Percentiles rank a stretch among this genome's conserved stretches.
Evolutionary conservation across 2,113 vertebrate genomes (phyloP).

Genomic region (Ochotona curzoniae): DNA sequence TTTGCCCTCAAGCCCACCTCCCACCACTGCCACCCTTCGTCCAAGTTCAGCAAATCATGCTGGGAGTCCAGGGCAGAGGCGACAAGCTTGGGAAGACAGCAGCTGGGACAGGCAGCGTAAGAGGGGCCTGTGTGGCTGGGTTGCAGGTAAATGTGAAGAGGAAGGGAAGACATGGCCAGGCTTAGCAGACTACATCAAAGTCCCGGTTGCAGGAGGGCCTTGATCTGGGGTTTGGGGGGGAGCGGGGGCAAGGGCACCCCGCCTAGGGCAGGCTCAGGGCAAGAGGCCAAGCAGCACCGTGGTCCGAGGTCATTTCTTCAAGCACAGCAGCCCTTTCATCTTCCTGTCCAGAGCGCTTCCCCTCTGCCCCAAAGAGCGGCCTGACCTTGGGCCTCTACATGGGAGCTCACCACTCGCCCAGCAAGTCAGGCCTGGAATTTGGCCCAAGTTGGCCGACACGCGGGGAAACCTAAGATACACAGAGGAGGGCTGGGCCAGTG

Average conservation of each 20-base stretch:
- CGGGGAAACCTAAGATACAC: not conserved
- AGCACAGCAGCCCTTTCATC: not conserved
- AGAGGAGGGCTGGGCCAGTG: not conserved
- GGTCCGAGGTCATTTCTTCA: not conserved
- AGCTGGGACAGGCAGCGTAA: not conserved
- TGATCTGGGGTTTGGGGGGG: not conserved
- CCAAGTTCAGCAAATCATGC: not conserved
- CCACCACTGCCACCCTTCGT: not conserved
- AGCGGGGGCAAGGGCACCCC: not conserved
- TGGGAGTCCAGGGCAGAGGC: rapidly evolving
- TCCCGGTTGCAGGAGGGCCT: not conserved
- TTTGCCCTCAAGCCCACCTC: not conserved
- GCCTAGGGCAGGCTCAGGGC: not conserved
- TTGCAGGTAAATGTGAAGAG: not conserved
- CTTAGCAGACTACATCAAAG: too few species aligned
- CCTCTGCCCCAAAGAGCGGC: not conserved
- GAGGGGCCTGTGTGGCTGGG: not conserved
- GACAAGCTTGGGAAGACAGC: not conserved
- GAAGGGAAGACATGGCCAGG: not conserved
- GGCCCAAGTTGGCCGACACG: not conserved
- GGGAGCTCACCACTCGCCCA: not conserved
- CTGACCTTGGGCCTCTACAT: rapidly evolving
- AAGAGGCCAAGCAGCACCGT: not conserved
- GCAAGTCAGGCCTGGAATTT: not conserved
- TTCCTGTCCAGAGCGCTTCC: rapidly evolving